Evolutionary conservation across 2,797 vertebrate species (phyloP), one percentile per base, ranked within the genome.

Genomic region (Anabacerthia variegaticeps): DNA sequence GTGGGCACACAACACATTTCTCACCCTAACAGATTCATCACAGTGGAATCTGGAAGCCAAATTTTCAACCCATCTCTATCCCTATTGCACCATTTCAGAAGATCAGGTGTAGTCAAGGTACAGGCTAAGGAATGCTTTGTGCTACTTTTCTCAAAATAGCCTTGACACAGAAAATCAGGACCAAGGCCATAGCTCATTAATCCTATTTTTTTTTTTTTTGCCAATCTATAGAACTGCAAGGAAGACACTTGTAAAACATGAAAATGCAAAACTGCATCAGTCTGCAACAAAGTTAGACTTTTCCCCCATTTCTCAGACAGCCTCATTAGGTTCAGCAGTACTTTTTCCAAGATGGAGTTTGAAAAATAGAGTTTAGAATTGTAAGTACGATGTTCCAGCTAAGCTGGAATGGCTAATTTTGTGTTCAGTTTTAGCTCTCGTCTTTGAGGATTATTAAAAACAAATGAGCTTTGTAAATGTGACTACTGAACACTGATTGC

Each of bases 1-100:
- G 8, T 39, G 26, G 18, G 21, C 21, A n/a, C 14, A 49, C 9
- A 37, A 30, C 9, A 43, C 1, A 0, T 23, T 28, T 9, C 17
- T 85, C 3, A 4, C 34, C 12, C 18, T 51, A 48, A 36, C 5
- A 65, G 28, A 43, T 54, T 17, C 43, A 20, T 30, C 41, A 61
- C 15, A 54, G 0, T 14, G 18, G 9, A 34, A 61, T 32, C 9
- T 7, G 13, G 32, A 83, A 54, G n/a, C 12, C 3, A 8, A 44
- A 62, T 39, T 74, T 65, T 88, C 65, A 49, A 41, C 10, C 15
- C 72, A 4, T 34, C 7, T 81, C 37, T 49, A 23, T 3, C 5
- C 7, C 0, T 6, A 30, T 0, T 23, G 12, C 55, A 54, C 23
- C 13, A 14, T 62, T 81, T 75, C 54, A 48, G 36, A 69, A 85